phyloP scores from a whole-genome alignment of 2,888 invertebrate genomes.

The Altica lythri region DNA sequence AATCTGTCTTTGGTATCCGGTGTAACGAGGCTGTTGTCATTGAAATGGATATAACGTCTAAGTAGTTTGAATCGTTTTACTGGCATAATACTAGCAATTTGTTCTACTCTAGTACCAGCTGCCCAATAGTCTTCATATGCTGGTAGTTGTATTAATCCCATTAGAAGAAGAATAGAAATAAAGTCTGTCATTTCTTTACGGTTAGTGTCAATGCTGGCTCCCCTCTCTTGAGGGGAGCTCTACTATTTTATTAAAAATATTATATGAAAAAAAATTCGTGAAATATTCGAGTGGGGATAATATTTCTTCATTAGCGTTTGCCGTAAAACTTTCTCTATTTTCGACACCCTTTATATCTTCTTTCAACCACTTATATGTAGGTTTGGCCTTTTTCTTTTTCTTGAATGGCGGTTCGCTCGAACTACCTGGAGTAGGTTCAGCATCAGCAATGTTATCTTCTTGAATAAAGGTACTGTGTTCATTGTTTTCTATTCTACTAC shows the following conservation, averaged over 20 bases:
- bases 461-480: constrained; percentile 1
- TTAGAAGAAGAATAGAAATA: constrained; percentile 5
- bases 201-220: constrained; percentile 2
- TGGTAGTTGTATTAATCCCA: constrained; percentile 4
- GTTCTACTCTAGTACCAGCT: neutral
- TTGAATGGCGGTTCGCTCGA: neutral
- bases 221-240: neutral
- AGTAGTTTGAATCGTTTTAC: neutral
- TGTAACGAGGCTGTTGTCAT: too few relatives aligned
- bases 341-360: neutral
- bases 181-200: neutral
- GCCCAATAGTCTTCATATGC: neutral
- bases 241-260: constrained; percentile 1
- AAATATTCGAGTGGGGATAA: constrained; percentile 2
- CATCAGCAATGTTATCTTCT: neutral
- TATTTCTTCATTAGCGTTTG: neutral
- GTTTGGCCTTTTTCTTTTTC: neutral
- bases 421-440: neutral
- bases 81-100: neutral
- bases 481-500: neutral
- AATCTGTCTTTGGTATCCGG: neutral
- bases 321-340: neutral
- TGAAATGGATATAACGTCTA: neutral
- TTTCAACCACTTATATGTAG: neutral
- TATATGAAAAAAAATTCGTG: constrained; percentile 1